Evolutionary conservation across 2,113 vertebrate genomes (phyloP).

Genomic region (Phocoena phocoena): DNA sequence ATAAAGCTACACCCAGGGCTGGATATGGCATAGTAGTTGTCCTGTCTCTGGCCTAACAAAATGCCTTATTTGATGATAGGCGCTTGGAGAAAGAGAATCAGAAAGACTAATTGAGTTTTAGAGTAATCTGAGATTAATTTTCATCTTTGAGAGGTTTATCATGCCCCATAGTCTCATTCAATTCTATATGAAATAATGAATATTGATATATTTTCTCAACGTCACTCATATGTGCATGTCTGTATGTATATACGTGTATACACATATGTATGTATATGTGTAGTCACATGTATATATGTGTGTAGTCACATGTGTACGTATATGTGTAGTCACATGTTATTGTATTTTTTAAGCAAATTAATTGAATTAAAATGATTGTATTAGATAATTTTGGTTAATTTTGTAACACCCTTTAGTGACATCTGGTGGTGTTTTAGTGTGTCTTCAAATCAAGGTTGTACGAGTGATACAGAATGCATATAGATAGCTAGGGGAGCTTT

Average conservation of each 20-base stretch:
- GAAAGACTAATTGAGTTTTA: background rate
- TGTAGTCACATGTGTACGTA: background rate
- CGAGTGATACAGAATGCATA: background rate
- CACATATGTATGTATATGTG: background rate
- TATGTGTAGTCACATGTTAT: background rate
- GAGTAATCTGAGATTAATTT: background rate
- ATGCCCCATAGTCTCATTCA: background rate
- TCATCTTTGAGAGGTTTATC: background rate
- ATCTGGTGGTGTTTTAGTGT: background rate
- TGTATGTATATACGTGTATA: background rate
- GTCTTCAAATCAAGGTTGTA: background rate
- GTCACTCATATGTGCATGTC: background rate
- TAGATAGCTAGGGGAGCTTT: background rate
- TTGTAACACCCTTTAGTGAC: background rate
- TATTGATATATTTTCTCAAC: background rate
- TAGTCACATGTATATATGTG: background rate
- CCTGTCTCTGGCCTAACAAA: background rate
- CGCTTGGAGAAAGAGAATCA: background rate
- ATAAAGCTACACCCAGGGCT: background rate
- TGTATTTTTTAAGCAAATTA: constrained; percentile 18
- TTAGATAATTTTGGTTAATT: background rate
- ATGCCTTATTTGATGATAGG: background rate
- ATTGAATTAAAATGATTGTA: background rate
- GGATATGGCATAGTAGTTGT: too few relatives aligned
- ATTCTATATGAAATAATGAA: background rate